Percentiles rank a stretch among this genome's conserved stretches.
phyloP scores from a whole-genome alignment of 2,113 vertebrate genomes.

The Argyrosomus japonicus region DNA sequence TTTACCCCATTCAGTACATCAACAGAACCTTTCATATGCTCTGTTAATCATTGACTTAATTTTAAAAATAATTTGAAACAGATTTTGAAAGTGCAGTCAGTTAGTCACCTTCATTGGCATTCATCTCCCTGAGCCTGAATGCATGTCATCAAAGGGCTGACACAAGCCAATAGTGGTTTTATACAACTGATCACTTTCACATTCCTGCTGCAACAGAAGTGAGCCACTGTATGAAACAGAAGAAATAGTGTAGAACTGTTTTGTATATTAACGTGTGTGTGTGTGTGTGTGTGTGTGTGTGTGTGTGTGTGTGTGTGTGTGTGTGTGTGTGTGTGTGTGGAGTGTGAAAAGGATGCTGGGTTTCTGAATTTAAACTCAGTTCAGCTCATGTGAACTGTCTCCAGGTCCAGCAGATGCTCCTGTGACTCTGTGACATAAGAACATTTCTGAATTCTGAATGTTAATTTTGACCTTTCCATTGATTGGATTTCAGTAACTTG shows the following conservation, averaged over 20 bases:
- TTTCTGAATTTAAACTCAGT: slow-evolving; percentile 51
- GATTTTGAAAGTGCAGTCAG: neutral
- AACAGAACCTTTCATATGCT: neutral
- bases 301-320: neutral
- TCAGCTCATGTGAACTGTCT: slow-evolving; percentile 32
- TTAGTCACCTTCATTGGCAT: too few species aligned
- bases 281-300: neutral
- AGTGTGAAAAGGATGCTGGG: neutral
- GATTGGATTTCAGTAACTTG: slow-evolving; percentile 7
- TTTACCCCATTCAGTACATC: neutral
- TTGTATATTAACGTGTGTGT: neutral
- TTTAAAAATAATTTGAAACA: neutral
- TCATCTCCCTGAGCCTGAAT: neutral
- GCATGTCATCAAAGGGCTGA: neutral
- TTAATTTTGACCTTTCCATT: slow-evolving; percentile 16
- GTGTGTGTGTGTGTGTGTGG: neutral
- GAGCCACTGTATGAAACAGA: neutral
- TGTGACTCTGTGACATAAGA: slow-evolving; percentile 10
- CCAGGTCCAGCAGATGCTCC: slow-evolving; percentile 4
- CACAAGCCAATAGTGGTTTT: neutral
- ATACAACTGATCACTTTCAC: neutral
- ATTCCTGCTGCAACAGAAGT: neutral
- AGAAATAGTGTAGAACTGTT: neutral
- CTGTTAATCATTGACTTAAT: neutral
- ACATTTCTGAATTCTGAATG: slow-evolving; percentile 24